Conservation (phyloP, 1,140 invertebrate species). For the Eumeta japonica region DNA sequence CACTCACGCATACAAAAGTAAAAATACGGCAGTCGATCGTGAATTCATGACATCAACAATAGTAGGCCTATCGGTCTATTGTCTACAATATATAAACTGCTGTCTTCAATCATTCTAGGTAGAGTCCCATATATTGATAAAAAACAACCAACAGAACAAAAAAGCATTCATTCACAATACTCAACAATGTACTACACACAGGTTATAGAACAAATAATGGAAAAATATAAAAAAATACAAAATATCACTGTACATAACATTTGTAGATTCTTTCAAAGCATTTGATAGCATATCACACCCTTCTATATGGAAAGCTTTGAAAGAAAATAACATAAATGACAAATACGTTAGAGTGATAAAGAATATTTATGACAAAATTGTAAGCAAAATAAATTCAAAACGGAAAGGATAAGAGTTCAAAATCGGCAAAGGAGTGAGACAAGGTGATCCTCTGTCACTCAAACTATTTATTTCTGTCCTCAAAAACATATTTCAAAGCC, state of each 20-base stretch:
- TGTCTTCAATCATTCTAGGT: slow-evolving; percentile 6
- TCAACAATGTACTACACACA: slow-evolving; percentile 1
- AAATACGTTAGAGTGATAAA: slow-evolving; percentile 11
- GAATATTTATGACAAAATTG: slow-evolving; percentile 11
- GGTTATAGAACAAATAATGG: not conserved
- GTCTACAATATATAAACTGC: slow-evolving; percentile 7
- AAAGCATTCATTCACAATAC: too few species aligned
- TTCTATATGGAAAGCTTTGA: slow-evolving; percentile 8
- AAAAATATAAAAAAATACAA: slow-evolving; percentile 3
- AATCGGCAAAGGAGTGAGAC: slow-evolving; percentile 7
- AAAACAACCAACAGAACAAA: slow-evolving; percentile 2
- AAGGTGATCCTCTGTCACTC: slow-evolving; percentile 8
- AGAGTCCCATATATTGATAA: not conserved
- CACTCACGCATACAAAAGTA: too few species aligned
- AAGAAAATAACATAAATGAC: slow-evolving; percentile 4
- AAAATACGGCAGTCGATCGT: too few species aligned
- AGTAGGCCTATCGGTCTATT: slow-evolving; percentile 8
- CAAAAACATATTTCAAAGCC: not conserved
- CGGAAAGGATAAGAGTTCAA: slow-evolving; percentile 6
- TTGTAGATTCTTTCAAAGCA: too few species aligned
- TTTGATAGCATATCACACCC: slow-evolving; percentile 3
- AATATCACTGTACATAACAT: not conserved
- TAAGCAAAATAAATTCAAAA: slow-evolving; percentile 10
- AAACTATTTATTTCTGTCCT: too few species aligned
- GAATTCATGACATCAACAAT: too few species aligned